These are phyloP conservation scores for Chelon labrosus DNA, from an alignment of 2,797 vertebrate species.

Conservation along the genomic window DNA sequence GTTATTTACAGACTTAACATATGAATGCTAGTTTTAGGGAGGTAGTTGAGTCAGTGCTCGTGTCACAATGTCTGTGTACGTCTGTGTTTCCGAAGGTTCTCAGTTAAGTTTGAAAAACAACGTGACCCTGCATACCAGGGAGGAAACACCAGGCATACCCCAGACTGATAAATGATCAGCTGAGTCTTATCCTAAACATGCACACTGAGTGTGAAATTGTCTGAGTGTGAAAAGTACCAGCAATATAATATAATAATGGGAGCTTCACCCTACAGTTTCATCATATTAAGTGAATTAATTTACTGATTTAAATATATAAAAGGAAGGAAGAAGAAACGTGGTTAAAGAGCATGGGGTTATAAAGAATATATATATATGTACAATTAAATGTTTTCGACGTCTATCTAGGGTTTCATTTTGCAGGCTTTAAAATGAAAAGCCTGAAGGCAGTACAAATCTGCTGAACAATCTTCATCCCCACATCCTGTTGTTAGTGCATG, in stretches of 20 bases:
- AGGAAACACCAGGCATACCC: constrained; percentile 13
- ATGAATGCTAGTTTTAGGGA: background rate
- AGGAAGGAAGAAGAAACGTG: background rate
- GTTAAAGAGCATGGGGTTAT: background rate
- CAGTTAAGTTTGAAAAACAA: constrained; percentile 23
- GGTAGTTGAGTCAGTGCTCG: background rate
- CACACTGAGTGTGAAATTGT: constrained; percentile 1
- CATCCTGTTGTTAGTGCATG: constrained; percentile 46
- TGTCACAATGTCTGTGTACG: background rate
- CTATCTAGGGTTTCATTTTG: background rate
- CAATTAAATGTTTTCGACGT: constrained; percentile 1
- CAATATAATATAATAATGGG: too few relatives aligned
- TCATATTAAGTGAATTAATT: too few relatives aligned
- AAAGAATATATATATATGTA: background rate
- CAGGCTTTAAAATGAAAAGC: constrained; percentile 14
- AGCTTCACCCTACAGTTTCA: too few relatives aligned
- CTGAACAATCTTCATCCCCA: background rate
- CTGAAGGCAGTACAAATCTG: constrained; percentile 1
- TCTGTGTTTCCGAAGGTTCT: constrained; percentile 8
- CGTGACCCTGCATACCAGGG: constrained; percentile 35
- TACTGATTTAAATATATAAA: background rate
- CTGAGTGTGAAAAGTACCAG: too few relatives aligned
- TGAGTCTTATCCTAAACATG: constrained; percentile 7
- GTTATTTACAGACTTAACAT: background rate
- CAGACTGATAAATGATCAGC: constrained; percentile 36